phyloP scores from a whole-genome alignment of 2,797 vertebrate species.

The Helarctos malayanus region DNA sequence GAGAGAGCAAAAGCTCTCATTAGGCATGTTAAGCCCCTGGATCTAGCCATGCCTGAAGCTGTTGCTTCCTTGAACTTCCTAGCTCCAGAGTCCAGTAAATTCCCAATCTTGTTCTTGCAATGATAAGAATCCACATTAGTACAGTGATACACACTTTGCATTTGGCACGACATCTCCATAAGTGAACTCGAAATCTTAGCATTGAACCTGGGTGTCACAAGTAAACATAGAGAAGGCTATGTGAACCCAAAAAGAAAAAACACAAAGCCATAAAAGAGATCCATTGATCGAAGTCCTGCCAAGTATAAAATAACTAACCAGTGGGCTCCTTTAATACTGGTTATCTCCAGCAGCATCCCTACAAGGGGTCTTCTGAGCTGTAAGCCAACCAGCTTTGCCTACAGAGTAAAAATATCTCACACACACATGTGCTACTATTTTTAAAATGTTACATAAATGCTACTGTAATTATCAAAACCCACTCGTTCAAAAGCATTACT shows the following conservation, averaged over 20 bases:
- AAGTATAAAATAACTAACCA: neutral
- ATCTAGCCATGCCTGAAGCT: conserved; percentile 7
- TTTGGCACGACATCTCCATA: neutral
- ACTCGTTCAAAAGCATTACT: conserved; percentile 46
- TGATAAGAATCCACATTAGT: neutral
- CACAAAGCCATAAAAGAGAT: neutral
- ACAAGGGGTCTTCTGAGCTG: conserved; percentile 58
- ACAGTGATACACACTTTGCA: neutral
- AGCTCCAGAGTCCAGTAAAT: neutral
- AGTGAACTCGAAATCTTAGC: neutral
- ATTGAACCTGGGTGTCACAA: neutral
- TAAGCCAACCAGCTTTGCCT: conserved; percentile 37
- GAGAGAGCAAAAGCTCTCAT: neutral
- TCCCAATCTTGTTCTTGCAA: neutral
- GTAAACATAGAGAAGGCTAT: neutral
- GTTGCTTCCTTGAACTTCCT: neutral
- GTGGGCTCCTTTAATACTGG: neutral
- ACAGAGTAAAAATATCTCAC: conserved; percentile 52
- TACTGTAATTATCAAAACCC: conserved; percentile 77
- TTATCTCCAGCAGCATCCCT: neutral
- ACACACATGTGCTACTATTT: conserved; percentile 79
- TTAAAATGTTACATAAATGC: conserved; percentile 82
- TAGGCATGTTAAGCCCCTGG: neutral
- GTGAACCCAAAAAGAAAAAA: neutral
- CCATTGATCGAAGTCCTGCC: rapidly evolving